Percentiles rank a stretch among this genome's conserved stretches.
phyloP scores from a whole-genome alignment of 2,888 invertebrate genomes.

The Rhagonycha fulva region DNA sequence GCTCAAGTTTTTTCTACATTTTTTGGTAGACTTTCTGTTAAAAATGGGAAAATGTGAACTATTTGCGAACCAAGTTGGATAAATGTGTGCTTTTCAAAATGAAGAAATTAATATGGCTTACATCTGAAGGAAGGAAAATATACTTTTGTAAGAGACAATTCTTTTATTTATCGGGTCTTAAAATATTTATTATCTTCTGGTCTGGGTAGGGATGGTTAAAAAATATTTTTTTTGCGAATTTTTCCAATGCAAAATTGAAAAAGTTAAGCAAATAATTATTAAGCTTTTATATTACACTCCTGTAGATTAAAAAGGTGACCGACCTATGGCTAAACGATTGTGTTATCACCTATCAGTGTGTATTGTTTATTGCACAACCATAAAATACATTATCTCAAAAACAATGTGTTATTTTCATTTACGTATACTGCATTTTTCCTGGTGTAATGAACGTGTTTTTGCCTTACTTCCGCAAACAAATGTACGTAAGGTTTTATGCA shows the following conservation, averaged over 20 bases:
- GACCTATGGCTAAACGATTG: background rate
- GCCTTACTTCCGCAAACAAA: background rate
- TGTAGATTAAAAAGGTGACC: background rate
- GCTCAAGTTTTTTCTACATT: background rate
- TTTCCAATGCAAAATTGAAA: background rate
- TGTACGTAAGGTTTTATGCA: background rate
- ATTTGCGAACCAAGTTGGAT: background rate
- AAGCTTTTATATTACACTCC: background rate
- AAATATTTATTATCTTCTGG: background rate
- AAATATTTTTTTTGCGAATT: background rate
- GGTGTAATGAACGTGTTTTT: background rate
- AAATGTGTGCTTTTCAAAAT: background rate
- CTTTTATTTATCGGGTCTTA: background rate
- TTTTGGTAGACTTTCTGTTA: background rate
- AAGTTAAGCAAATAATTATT: background rate
- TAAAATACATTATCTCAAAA: background rate
- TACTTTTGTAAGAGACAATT: background rate
- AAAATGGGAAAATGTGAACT: background rate
- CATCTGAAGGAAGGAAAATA: background rate
- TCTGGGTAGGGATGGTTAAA: background rate
- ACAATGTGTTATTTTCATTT: background rate
- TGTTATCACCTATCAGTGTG: background rate
- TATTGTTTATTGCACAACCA: background rate
- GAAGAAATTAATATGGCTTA: background rate
- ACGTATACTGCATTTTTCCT: background rate